Evolutionary conservation across 2,888 invertebrate genomes (phyloP), one percentile per base, ranked within the genome.

Genomic region (Aphidius colemani): DNA sequence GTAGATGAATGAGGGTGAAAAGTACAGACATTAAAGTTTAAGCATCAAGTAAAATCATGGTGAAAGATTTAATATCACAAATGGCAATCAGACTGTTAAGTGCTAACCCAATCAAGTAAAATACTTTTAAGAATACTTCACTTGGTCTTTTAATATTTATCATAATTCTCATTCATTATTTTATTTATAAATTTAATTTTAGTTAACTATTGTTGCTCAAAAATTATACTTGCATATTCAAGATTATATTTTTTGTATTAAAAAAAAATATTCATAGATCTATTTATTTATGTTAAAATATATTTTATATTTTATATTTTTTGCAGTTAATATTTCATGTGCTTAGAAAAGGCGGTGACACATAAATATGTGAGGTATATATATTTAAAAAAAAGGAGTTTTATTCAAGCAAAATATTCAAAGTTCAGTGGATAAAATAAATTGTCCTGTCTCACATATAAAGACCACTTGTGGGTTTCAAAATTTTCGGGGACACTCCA

Each of bases 261-360:
- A 18, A 18, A 18, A 18, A 2, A 18, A 18, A 56, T 7, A 30
- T 44, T 30, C 9, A 56, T 43, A 56, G 6, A 53, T 11, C 3
- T 5, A 30, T 30, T 5, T 30, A 30, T 30, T 5, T 30, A 30
- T 30, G 30, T 18, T 18, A 18, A 30, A 30, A 30, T 30, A 30
- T 30, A 30, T 30, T 30, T 30, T 30, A 30, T 30, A 30, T 30
- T 55, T 66, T 61, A 13, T 13, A 13, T 13, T 61, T 49, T 69
- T 75, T 73, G 74, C 75, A 78, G 78, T 78, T 78, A 75, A 78
- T 78, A 78, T 78, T 78, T 78, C 78, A 78, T 75, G 73, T 72
- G 78, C 78, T 78, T 78, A 78, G 77, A 77, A 68, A 71, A 78
- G 77, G 78, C 77, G 78, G 78, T 73, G 77, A 78, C 78, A 77